Percentiles rank a stretch among this genome's conserved stretches.
Evolutionary conservation across 2,888 invertebrate species (phyloP).

Genomic region (Campoplex capitator): DNA sequence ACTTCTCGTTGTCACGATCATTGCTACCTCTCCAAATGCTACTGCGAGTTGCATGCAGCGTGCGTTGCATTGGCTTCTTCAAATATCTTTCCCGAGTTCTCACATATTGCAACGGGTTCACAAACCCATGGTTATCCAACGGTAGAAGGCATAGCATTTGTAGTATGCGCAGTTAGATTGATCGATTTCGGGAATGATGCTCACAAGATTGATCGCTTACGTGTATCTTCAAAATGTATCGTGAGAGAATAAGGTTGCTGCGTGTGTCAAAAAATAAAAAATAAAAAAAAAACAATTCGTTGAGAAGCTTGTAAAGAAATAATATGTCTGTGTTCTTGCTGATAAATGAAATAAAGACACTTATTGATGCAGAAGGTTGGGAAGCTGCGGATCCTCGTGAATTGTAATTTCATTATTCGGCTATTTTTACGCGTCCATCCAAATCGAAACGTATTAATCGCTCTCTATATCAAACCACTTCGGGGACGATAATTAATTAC

Average conservation of each 20-base stretch:
- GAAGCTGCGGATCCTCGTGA: not conserved
- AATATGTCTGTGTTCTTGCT: not conserved
- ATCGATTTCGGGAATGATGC: slow-evolving; percentile 27
- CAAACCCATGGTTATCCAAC: slow-evolving; percentile 24
- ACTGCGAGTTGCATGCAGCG: slow-evolving; percentile 16
- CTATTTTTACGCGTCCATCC: not conserved
- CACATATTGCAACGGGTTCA: slow-evolving; percentile 7
- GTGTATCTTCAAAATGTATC: slow-evolving; percentile 15
- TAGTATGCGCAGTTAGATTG: slow-evolving; percentile 38
- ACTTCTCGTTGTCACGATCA: slow-evolving; percentile 62
- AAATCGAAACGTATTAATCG: not conserved
- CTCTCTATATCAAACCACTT: slow-evolving; percentile 9
- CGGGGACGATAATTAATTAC: slow-evolving; percentile 34
- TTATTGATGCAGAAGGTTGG: not conserved
- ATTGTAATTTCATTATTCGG: not conserved
- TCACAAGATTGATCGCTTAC: slow-evolving; percentile 5
- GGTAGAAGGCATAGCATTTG: not conserved
- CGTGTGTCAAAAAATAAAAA: too few species aligned
- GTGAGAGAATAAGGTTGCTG: not conserved
- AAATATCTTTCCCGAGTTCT: slow-evolving; percentile 32
- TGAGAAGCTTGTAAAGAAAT: not conserved
- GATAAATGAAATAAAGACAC: not conserved
- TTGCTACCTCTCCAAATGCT: slow-evolving; percentile 29
- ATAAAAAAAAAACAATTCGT: not conserved
- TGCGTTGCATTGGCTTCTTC: slow-evolving; percentile 21